Percentiles rank a stretch among this genome's conserved stretches.
Evolutionary conservation across 1,140 invertebrate genomes (phyloP).

Genomic region (Drosophila ironensis): DNA sequence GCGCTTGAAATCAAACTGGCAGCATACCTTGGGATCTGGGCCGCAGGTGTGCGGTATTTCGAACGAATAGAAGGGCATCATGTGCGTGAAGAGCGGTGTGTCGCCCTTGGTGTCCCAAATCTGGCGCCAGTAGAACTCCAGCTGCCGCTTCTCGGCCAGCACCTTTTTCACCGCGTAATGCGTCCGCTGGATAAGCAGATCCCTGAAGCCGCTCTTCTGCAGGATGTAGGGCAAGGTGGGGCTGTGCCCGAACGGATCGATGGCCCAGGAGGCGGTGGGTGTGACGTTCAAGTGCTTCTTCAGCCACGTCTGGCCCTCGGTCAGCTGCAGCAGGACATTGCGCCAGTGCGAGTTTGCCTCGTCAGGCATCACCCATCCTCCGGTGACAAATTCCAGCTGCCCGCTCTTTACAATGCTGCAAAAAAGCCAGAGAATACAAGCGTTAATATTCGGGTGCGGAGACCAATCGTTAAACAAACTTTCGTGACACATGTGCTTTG

Average conservation of each 20-base stretch:
- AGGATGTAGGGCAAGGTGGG: conserved; percentile 94
- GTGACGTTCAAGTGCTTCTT: conserved; percentile 90
- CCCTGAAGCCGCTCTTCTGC: conserved; percentile 92
- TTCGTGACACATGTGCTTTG: no score
- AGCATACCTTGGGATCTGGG: conserved; percentile 97
- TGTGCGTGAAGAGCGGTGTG: conserved; percentile 95
- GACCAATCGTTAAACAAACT: no score
- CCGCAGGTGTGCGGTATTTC: conserved; percentile 99
- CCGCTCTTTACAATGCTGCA: conserved; percentile 85
- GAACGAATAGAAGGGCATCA: conserved; percentile 99
- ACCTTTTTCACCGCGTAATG: conserved; percentile 98
- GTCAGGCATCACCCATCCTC: conserved; percentile 99
- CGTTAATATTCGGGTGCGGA: no score
- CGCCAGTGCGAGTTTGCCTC: conserved; percentile 97
- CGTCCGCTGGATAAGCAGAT: conserved; percentile 95
- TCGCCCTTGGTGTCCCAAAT: conserved; percentile 91
- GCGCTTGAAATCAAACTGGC: conserved; percentile 98
- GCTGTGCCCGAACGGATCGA: conserved; percentile 97
- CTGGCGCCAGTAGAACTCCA: conserved; percentile 98
- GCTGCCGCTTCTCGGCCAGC: conserved; percentile 89
- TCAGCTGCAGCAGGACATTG: conserved; percentile 94
- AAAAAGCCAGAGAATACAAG: conserved; percentile 2
- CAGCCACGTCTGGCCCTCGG: conserved; percentile 97
- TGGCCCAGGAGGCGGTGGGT: conserved; percentile 94
- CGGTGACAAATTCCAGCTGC: conserved; percentile 93